Base-by-base conservation (phyloP, 2,113 vertebrate genomes). In the Zosterops japonicus region DNA sequence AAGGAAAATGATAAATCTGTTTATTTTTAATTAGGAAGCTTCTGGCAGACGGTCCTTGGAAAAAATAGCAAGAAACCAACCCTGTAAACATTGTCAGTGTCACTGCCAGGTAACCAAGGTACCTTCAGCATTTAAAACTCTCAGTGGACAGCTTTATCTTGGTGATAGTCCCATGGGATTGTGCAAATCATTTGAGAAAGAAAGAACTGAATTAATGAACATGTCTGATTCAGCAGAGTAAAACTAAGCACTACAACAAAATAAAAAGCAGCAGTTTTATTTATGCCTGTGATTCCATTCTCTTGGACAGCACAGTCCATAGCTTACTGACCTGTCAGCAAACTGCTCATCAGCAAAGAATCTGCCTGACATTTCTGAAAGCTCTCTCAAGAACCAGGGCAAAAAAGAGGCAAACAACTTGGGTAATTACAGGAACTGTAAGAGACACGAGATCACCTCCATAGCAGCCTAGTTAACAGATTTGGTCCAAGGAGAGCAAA, bases 21-120 rank as follows among this genome's bases (percentile, higher is more conserved):
- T 98, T 97, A 47, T 89, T 97, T 98, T 98, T 97, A 95, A 98
- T 98, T 97, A 97, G 53, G 72, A 96, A 94, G 88, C 53, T 96
- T 91, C 91, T 92, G 89, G 70, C 89, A 96, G 95, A 39, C 19
- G 57, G 87, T 82, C 68, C 33, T 55, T 56, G 28, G 21, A 35
- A 95, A 75, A 93, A 91, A 84, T 2, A 77, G 59, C 47, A 70
- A 91, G 71, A 94, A 91, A 78, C 31, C 74, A 95, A 92, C 92
- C 65, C 67, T 35, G 19, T 70, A 93, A 97, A 90, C 69, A 74
- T 27, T 44, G 93, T 49, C 61, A 69, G 64, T 70, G 42, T 77
- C 82, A 29, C 14, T 64, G 60, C 23, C 49, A 79, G 60, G 89
- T 50, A 94, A 67, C 60, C 47, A 89, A 82, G n/a, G 59, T 27